Evolutionary conservation across 2,888 invertebrate species (phyloP).

Genomic region (Scaptomyza flava): DNA sequence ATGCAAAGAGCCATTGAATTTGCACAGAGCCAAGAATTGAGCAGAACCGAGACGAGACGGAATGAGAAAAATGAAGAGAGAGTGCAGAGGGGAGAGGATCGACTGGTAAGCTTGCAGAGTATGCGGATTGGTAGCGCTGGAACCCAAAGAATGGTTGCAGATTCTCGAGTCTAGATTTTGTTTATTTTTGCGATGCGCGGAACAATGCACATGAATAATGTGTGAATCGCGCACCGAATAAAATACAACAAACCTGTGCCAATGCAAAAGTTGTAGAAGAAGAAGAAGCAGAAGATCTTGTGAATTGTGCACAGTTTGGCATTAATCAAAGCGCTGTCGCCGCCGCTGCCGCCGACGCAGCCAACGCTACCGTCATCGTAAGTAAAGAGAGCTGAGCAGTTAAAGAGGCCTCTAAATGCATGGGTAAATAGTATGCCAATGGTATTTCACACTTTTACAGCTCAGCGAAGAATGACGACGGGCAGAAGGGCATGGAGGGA

Average conservation of each 20-base stretch:
- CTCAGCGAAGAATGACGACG: constrained; percentile 29
- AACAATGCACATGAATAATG: constrained; percentile 81
- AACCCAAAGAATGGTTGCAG: constrained; percentile 73
- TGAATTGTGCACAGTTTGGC: constrained; percentile 70
- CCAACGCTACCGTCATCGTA: constrained; percentile 37
- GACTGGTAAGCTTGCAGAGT: background rate
- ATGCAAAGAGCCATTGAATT: constrained; percentile 81
- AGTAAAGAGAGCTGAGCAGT: constrained; percentile 18
- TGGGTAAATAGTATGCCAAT: constrained; percentile 69
- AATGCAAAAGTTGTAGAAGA: constrained; percentile 6
- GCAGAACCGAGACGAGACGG: constrained; percentile 1
- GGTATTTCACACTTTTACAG: constrained; percentile 78
- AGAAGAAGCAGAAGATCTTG: constrained; percentile 50
- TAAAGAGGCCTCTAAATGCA: constrained; percentile 63
- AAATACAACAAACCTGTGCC: constrained; percentile 62
- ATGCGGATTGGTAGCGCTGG: constrained; percentile 53
- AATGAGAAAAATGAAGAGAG: background rate
- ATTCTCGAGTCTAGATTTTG: constrained; percentile 77
- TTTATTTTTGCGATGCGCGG: constrained; percentile 59
- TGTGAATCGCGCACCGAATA: constrained; percentile 68
- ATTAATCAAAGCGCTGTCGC: constrained; percentile 76
- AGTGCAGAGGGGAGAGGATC: background rate
- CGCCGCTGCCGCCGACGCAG: constrained; percentile 33
- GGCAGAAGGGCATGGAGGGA: constrained; percentile 23
- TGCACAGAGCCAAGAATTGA: constrained; percentile 53